Evolutionary conservation across 2,797 vertebrate species (phyloP), one percentile per base, ranked within the genome.

Genomic region (Sardinella longiceps): DNA sequence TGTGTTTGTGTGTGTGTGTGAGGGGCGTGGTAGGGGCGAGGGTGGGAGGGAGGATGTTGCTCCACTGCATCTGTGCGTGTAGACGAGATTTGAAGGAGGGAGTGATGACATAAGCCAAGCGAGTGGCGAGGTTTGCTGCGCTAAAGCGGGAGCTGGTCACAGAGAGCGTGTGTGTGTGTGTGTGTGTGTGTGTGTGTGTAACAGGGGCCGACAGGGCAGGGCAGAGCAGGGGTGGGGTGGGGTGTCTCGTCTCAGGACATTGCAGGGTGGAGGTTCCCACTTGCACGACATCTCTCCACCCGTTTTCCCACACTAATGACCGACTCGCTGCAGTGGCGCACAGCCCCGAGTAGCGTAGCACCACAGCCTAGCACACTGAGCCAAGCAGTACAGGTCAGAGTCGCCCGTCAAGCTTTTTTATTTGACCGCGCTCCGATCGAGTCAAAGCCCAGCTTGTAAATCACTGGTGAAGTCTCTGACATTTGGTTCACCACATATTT

Each of bases 1-100:
- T 63, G 58, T 66, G 25, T 66, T 28, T 33, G 63, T 33, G 28
- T 33, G 43, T 50, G 84, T 45, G 82, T 10, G 66, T 46, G 84
- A 84, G 53, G 51, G 51, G 18, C 20, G 51, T 10, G 3, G 50
- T 51, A 11, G 9, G 11, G 20, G 46, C 2, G 46, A 10, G 5
- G 20, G 53, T n/a, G 20, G 53, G 20, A n/a, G 53, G 50, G 51
- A 53, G 51, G 51, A 53, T 20, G 18, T 3, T 53, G 15, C 18
- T 23, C 5, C 18, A 53, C 23, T 20, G 51, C 53, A n/a, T 58
- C 53, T 58, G 53, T 58, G 53, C 23, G 53, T 58, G 53, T n/a
- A 58, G 53, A 58, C 6, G 23, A 58, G 53, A n/a, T 58, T n/a
- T 58, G 20, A 58, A 58, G 23, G 1, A 9, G 53, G 3, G 5